Conservation (phyloP, 1,140 invertebrate genomes). For the Branchinecta lindahli region DNA sequence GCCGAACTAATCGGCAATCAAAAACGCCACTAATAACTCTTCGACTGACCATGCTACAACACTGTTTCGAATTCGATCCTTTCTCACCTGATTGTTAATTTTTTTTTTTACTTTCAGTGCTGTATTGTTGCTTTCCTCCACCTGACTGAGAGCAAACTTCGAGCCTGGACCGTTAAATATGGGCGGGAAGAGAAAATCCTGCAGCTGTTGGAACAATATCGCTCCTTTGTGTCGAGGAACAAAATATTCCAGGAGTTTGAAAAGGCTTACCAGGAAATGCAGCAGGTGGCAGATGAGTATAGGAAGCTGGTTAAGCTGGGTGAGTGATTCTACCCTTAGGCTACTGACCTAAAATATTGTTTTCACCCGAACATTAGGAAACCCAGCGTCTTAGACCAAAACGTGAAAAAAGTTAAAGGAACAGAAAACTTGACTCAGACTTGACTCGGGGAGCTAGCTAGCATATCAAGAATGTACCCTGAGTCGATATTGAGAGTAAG, state of each 20-base stretch:
- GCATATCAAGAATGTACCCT: too few relatives aligned
- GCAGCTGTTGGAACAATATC: constrained; percentile 68
- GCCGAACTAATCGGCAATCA: too few relatives aligned
- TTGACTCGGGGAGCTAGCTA: too few relatives aligned
- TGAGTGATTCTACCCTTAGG: constrained; percentile 27
- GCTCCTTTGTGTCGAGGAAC: constrained; percentile 76
- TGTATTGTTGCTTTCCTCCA: constrained; percentile 78
- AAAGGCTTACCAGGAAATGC: constrained; percentile 76
- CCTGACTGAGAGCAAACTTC: constrained; percentile 71
- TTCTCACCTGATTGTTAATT: constrained; percentile 13
- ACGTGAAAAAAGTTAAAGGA: too few relatives aligned
- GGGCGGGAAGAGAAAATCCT: constrained; percentile 64
- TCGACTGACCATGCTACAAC: neutral
- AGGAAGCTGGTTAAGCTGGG: constrained; percentile 67
- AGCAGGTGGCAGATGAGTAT: constrained; percentile 76
- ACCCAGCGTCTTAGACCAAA: too few relatives aligned
- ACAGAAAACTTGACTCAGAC: too few relatives aligned
- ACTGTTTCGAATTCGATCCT: neutral
- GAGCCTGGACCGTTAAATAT: constrained; percentile 75
- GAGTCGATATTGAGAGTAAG: too few relatives aligned
- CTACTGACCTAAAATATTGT: constrained; percentile 10
- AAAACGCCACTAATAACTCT: too few relatives aligned
- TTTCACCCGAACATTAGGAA: neutral
- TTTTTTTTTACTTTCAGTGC: constrained; percentile 38
- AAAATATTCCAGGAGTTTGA: constrained; percentile 88